Evolutionary conservation across 2,113 vertebrate species (phyloP).

Genomic region (Lonchura striata): DNA sequence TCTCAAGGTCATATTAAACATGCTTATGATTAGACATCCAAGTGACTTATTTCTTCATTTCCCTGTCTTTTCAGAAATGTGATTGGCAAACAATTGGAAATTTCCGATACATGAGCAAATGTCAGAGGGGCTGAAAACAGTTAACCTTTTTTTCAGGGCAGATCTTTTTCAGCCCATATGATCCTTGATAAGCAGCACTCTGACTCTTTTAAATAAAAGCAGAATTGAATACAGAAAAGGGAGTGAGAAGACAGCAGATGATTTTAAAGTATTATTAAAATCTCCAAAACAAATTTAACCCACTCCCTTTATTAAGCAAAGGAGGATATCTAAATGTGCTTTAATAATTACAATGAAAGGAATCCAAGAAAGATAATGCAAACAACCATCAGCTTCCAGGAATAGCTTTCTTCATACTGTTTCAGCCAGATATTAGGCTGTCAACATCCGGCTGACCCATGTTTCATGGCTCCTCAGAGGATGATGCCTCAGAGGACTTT

Average conservation of each 20-base stretch:
- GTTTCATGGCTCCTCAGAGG: neutral
- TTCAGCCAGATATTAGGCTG: neutral
- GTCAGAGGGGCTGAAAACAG: neutral
- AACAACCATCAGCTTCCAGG: neutral
- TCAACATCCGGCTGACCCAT: neutral
- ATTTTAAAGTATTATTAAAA: neutral
- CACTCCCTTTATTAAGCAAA: neutral
- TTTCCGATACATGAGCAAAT: neutral
- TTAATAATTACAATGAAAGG: neutral
- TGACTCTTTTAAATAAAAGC: neutral
- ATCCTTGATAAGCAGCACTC: neutral
- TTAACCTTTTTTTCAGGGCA: neutral
- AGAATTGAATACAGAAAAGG: neutral
- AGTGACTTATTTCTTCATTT: neutral
- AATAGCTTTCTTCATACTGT: neutral
- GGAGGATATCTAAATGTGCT: neutral
- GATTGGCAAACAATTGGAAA: neutral
- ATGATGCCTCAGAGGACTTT: neutral
- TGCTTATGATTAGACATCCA: neutral
- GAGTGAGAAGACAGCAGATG: neutral
- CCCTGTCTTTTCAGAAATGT: neutral
- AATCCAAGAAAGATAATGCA: neutral
- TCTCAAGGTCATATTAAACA: neutral
- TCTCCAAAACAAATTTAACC: neutral
- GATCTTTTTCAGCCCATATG: neutral